These are phyloP conservation scores for Chelidonichthys spinosus DNA, from an alignment of 2,797 vertebrate genomes.

Conservation along the genomic window DNA sequence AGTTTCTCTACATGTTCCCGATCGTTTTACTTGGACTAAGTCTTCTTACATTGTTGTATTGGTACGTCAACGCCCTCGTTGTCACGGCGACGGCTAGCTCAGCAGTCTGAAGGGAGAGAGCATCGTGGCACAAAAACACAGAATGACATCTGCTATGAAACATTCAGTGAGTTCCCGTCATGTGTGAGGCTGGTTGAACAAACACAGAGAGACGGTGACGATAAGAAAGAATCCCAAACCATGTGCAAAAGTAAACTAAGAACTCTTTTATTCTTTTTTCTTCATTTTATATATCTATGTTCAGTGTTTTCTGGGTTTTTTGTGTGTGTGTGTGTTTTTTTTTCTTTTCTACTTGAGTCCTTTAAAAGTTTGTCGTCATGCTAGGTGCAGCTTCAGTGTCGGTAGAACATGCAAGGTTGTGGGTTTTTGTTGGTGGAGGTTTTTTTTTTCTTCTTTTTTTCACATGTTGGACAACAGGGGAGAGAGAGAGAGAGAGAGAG, in stretches of 20 bases:
- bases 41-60: too few relatives aligned
- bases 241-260: slow-evolving; percentile 86
- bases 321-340: slow-evolving; percentile 4
- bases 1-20: too few relatives aligned
- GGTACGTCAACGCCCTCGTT: not conserved
- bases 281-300: slow-evolving; percentile 80
- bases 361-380: slow-evolving; percentile 87
- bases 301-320: slow-evolving; percentile 49
- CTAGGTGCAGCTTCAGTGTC: slow-evolving; percentile 88
- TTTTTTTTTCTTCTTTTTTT: slow-evolving; percentile 20
- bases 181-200: not conserved
- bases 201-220: not conserved
- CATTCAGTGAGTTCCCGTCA: not conserved
- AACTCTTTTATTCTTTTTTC: slow-evolving; percentile 85
- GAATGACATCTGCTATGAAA: not conserved
- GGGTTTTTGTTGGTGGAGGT: slow-evolving; percentile 63
- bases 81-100: not conserved
- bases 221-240: slow-evolving; percentile 68
- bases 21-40: too few relatives aligned
- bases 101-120: not conserved
- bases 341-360: slow-evolving; percentile 84
- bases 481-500: not conserved
- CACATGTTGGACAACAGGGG: slow-evolving; percentile 76
- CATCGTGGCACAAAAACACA: not conserved
- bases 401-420: slow-evolving; percentile 86